phyloP scores from a whole-genome alignment of 2,888 invertebrate genomes.

The Cyclophora punctaria region DNA sequence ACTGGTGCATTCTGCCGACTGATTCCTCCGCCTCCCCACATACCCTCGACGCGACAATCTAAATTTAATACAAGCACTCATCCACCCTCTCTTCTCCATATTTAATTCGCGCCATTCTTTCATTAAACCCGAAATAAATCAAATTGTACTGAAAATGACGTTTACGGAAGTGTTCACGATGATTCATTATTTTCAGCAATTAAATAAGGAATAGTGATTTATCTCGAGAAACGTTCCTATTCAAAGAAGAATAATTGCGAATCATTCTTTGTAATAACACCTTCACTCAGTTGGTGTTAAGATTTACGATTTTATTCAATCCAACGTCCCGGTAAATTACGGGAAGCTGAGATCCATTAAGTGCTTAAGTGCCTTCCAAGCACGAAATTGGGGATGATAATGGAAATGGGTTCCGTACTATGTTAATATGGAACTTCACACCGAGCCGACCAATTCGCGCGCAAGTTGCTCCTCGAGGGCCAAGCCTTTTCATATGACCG shows the following conservation, averaged over 20 bases:
- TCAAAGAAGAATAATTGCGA: constrained; percentile 45
- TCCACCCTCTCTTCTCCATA: constrained; percentile 10
- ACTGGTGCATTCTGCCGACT: constrained; percentile 32
- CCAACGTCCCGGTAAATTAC: constrained; percentile 68
- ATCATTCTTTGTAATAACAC: constrained; percentile 62
- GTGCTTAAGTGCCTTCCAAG: constrained; percentile 72
- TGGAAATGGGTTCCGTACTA: constrained; percentile 69
- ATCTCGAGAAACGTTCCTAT: constrained; percentile 34
- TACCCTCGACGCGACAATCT: constrained; percentile 22
- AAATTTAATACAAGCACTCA: constrained; percentile 25
- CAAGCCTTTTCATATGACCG: constrained; percentile 30
- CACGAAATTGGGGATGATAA: constrained; percentile 72
- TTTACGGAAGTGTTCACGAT: background rate
- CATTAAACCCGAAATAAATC: constrained; percentile 1
- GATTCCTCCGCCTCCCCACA: constrained; percentile 21
- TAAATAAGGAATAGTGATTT: constrained; percentile 25
- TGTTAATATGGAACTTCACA: constrained; percentile 65
- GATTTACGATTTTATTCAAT: constrained; percentile 73
- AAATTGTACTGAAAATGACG: background rate
- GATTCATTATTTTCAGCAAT: constrained; percentile 3
- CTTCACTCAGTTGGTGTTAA: constrained; percentile 57
- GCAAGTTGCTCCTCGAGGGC: constrained; percentile 42
- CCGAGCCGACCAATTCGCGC: constrained; percentile 50
- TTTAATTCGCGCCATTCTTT: constrained; percentile 2
- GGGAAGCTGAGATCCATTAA: constrained; percentile 70